Conservation (phyloP, 2,113 vertebrate genomes). For the Rattus rattus region DNA sequence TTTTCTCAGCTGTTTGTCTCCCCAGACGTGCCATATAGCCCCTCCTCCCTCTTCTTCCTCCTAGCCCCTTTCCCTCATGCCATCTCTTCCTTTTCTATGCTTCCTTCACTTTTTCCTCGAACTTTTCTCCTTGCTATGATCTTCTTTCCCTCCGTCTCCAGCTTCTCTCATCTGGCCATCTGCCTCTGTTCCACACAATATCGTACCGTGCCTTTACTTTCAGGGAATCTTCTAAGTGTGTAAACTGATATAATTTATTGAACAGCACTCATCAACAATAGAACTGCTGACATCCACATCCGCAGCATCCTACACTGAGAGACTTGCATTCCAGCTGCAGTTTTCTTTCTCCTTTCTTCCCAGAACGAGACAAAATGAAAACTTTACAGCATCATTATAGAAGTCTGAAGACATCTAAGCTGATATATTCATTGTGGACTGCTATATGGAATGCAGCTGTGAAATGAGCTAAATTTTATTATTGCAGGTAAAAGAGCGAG, state of each 20-base stretch:
- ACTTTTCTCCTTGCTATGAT: not conserved
- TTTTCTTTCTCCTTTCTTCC: conserved; percentile 56
- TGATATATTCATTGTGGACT: conserved; percentile 66
- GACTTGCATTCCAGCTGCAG: conserved; percentile 48
- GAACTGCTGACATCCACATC: conserved; percentile 70
- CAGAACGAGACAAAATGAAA: conserved; percentile 60
- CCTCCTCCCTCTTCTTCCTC: no score
- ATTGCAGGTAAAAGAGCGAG: conserved; percentile 67
- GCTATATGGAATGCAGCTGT: conserved; percentile 68
- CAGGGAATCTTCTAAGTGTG: conserved; percentile 52
- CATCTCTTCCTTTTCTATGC: not conserved
- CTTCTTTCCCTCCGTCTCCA: not conserved
- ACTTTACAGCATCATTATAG: conserved; percentile 63
- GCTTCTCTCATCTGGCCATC: not conserved
- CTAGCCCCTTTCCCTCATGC: not conserved
- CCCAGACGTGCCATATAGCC: not conserved
- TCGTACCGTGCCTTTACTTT: conserved; percentile 36
- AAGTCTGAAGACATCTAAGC: conserved; percentile 69
- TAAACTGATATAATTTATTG: conserved; percentile 45
- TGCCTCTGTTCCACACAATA: not conserved
- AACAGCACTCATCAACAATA: conserved; percentile 31
- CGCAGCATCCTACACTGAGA: not conserved
- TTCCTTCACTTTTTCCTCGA: not conserved
- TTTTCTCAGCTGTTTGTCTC: not conserved
- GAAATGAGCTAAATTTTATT: conserved; percentile 75